Conservation (phyloP, 2,113 vertebrate genomes). For the Dendrocopos noguchii region DNA sequence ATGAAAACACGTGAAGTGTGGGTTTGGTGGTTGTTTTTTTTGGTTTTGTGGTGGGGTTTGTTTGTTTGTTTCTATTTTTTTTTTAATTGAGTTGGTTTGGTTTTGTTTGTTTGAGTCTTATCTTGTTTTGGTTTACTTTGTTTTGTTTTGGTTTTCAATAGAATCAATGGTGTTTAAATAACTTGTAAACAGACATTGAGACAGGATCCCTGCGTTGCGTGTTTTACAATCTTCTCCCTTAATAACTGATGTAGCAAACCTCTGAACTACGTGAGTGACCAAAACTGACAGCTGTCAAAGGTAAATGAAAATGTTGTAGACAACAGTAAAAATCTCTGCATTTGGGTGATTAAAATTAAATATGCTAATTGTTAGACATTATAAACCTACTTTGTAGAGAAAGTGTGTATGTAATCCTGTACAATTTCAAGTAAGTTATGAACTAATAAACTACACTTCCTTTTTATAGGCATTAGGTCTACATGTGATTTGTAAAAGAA, state of each 20-base stretch:
- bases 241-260: not conserved
- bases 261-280: not conserved
- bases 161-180: not conserved
- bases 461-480: not conserved
- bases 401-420: not conserved
- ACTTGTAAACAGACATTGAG: not conserved
- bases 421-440: not conserved
- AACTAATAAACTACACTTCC: not conserved
- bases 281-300: not conserved
- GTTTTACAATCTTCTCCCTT: not conserved
- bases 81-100: not conserved
- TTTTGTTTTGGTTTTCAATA: not conserved
- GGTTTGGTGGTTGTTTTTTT: too few relatives aligned
- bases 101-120: not conserved
- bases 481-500: not conserved
- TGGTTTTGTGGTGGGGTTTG: not conserved
- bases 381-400: not conserved
- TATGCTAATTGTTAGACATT: not conserved
- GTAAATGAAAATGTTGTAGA: not conserved
- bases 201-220: not conserved
- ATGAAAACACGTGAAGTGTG: not conserved
- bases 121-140: too few relatives aligned
- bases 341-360: not conserved
- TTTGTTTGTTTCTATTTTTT: not conserved
- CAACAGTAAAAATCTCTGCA: not conserved